Evolutionary conservation across 2,113 vertebrate genomes (phyloP).

Genomic region (Pseudolaguvia tuberculata): DNA sequence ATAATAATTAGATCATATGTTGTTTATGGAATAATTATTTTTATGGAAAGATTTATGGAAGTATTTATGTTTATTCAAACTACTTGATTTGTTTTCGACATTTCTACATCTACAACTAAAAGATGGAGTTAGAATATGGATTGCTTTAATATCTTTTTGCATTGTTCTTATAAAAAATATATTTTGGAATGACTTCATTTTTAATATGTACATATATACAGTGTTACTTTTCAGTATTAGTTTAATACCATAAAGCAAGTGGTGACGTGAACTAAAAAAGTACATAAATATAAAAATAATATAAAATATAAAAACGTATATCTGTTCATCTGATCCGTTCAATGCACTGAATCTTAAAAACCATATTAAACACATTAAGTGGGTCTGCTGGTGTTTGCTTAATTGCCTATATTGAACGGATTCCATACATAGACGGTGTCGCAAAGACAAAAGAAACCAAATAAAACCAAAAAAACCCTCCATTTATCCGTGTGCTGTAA

Average conservation of each 20-base stretch:
- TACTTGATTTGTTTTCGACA: background rate
- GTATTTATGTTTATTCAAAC: background rate
- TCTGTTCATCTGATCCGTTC: no score
- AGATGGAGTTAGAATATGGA: background rate
- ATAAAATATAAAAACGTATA: no score
- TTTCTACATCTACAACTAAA: background rate
- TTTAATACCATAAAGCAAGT: background rate
- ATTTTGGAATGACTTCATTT: background rate
- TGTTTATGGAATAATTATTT: no score
- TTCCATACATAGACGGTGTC: background rate
- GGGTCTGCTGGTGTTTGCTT: background rate
- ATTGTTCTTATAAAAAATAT: background rate
- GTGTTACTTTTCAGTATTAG: background rate
- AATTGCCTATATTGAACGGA: background rate
- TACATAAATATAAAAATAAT: background rate
- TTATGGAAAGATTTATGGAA: no score
- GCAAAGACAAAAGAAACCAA: background rate
- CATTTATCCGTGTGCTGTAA: constrained; percentile 9
- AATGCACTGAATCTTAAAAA: background rate
- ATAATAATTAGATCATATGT: no score
- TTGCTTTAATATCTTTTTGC: background rate
- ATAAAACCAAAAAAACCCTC: background rate
- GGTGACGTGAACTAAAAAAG: background rate
- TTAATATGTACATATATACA: background rate
- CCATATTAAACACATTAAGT: background rate